These are phyloP conservation scores for Trachemys scripta DNA, from an alignment of 2,113 vertebrate genomes.

Conservation along the genomic window DNA sequence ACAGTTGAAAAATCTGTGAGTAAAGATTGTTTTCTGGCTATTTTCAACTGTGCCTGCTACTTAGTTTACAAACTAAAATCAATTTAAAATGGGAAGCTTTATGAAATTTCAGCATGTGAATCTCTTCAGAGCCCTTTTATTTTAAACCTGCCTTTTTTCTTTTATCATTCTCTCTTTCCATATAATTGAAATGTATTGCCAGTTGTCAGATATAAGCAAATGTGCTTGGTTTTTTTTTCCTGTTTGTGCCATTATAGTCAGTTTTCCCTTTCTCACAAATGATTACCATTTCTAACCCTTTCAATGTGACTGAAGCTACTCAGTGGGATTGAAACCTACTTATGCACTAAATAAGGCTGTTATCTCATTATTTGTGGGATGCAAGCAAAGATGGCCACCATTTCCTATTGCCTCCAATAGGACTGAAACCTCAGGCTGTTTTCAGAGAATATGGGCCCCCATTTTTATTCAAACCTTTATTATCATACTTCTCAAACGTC, in stretches of 20 bases:
- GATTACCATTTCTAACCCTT: neutral
- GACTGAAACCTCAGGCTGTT: too few species aligned
- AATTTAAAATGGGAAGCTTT: neutral
- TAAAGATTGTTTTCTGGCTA: neutral
- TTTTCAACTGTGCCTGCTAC: neutral
- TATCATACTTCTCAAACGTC: neutral
- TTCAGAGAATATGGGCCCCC: too few species aligned
- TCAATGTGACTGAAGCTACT: neutral
- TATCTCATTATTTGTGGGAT: neutral
- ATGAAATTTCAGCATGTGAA: neutral
- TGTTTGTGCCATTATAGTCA: too few species aligned
- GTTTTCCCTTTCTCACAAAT: neutral
- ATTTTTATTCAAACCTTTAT: neutral
- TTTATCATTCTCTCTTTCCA: neutral
- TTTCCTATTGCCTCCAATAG: too few species aligned
- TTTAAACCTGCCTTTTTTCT: neutral
- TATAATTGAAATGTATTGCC: neutral
- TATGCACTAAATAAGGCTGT: neutral
- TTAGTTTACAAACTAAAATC: neutral
- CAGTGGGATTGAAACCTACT: neutral
- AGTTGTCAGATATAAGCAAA: neutral
- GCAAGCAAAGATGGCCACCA: too few species aligned
- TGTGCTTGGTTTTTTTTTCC: neutral
- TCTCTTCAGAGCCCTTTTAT: neutral
- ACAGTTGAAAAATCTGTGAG: too few species aligned